Percentiles rank a stretch among this genome's conserved stretches.
phyloP scores from a whole-genome alignment of 2,888 invertebrate species.

The Anaspis maculata region DNA sequence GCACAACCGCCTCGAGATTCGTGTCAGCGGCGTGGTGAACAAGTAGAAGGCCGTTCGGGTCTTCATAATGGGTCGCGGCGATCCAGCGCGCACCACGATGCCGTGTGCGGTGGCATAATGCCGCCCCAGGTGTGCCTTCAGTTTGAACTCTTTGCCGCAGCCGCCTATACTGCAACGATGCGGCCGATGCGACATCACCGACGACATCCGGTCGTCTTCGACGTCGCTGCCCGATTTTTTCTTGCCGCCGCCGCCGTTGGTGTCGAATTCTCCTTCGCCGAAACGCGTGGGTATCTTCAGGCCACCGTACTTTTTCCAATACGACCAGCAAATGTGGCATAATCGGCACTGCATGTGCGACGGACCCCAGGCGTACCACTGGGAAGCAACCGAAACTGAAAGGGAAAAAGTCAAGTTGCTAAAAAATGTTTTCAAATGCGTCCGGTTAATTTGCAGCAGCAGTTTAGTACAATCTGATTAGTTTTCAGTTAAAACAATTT shows the following conservation, averaged over 20 bases:
- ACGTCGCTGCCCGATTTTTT: conserved; percentile 41
- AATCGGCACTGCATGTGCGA: conserved; percentile 87
- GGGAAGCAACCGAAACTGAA: conserved; percentile 63
- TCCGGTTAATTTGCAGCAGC: too few species aligned
- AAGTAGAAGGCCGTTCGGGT: conserved; percentile 94
- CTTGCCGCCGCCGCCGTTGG: conserved; percentile 41
- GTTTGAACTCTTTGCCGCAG: conserved; percentile 92
- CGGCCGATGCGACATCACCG: conserved; percentile 59
- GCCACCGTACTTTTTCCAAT: conserved; percentile 98
- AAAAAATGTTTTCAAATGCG: conserved; percentile 1
- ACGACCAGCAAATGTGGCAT: conserved; percentile 91
- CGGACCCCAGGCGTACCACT: conserved; percentile 98
- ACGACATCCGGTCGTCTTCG: conserved; percentile 46
- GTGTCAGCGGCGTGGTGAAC: conserved; percentile 82
- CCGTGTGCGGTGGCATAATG: conserved; percentile 93
- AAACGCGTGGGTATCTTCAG: conserved; percentile 68
- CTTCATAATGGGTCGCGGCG: conserved; percentile 92
- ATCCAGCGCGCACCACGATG: conserved; percentile 61
- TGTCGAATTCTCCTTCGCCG: conserved; percentile 43
- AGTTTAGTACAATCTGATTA: too few species aligned
- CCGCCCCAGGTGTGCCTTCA: conserved; percentile 88
- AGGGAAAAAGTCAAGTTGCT: too few species aligned
- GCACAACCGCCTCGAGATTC: conserved; percentile 81
- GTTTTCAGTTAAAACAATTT: too few species aligned
- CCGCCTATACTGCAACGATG: conserved; percentile 85